phyloP scores from a whole-genome alignment of 2,113 vertebrate species.

The Orthochromis malagaraziensis region DNA sequence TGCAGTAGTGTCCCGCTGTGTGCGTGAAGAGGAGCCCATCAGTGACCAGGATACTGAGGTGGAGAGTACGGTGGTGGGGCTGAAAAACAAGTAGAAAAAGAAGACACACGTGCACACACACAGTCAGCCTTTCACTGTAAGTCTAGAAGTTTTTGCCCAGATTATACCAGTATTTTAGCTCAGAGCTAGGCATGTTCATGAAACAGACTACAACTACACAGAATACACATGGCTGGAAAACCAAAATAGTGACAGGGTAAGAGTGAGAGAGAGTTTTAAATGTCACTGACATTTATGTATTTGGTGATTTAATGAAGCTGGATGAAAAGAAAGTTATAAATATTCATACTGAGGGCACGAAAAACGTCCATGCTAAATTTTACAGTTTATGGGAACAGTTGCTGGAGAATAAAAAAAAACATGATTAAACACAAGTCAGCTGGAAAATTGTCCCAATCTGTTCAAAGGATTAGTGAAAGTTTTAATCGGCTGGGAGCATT shows the following conservation, averaged over 20 bases:
- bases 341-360: neutral
- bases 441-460: neutral
- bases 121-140: neutral
- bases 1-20: neutral
- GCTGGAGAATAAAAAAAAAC: neutral
- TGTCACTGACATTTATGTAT: neutral
- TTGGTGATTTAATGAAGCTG: neutral
- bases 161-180: neutral
- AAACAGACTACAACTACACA: neutral
- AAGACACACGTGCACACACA: neutral
- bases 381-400: neutral
- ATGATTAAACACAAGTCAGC: neutral
- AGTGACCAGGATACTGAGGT: conserved; percentile 72
- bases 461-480: neutral
- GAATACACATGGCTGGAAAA: neutral
- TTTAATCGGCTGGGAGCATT: neutral
- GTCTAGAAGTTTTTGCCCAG: neutral
- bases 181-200: neutral
- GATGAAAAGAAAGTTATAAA: neutral
- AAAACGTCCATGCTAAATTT: rapidly evolving
- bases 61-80: conserved; percentile 75
- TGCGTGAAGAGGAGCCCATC: conserved; percentile 24
- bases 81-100: conserved; percentile 32
- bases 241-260: neutral
- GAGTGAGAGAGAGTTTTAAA: neutral